Percentiles rank a stretch among this genome's conserved stretches.
Conservation (phyloP, 2,113 vertebrate genomes). For the Prolemur simus region DNA sequence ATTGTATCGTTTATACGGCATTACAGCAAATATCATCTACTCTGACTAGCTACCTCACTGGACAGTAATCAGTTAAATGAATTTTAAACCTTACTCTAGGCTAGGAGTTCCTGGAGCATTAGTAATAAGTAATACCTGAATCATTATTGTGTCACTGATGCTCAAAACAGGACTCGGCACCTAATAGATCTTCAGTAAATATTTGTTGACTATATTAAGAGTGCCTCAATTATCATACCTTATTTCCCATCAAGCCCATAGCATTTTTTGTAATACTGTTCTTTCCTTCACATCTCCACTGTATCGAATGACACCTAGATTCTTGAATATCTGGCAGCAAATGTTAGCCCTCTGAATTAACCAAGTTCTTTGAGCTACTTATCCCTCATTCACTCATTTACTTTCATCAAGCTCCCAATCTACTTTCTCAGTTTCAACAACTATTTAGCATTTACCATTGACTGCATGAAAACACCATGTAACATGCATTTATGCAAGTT, state of each 20-base stretch:
- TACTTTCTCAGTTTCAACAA: neutral
- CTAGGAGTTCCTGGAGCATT: neutral
- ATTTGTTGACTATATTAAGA: neutral
- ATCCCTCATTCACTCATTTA: neutral
- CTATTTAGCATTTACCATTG: neutral
- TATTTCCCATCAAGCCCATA: neutral
- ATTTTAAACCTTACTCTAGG: neutral
- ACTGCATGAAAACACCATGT: neutral
- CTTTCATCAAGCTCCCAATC: neutral
- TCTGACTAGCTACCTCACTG: neutral
- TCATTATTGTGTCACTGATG: neutral
- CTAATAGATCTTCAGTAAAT: neutral
- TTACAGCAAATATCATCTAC: neutral
- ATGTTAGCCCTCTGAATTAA: neutral
- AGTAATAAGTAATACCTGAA: neutral
- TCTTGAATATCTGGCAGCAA: neutral
- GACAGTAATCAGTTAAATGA: neutral
- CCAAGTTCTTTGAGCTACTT: neutral
- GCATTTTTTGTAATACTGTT: neutral
- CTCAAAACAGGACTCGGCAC: neutral
- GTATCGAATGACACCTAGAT: neutral
- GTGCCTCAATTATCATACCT: neutral
- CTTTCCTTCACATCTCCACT: neutral
- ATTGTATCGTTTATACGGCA: neutral
- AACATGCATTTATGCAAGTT: neutral